Evolutionary conservation across 92 coral and sea anemone species (phyloP).

Genomic region (Bergia puertoricense): DNA sequence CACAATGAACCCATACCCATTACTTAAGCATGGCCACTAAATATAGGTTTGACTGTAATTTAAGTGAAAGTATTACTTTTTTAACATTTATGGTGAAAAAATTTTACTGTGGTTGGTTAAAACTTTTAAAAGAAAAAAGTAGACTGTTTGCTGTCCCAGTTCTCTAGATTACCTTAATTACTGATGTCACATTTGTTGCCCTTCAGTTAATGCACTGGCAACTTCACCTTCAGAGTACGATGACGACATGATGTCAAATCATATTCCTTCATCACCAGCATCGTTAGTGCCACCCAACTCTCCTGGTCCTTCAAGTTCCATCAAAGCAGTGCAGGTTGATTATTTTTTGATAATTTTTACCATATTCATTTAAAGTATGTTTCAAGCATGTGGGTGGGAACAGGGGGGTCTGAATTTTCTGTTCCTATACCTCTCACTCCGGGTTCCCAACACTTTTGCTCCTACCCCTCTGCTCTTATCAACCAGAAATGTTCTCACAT

Average conservation of each 20-base stretch:
- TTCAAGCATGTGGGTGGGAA: too few species aligned
- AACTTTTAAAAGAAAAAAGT: neutral
- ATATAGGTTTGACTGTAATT: too few species aligned
- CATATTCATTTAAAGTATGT: too few species aligned
- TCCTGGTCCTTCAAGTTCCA: conserved; percentile 56
- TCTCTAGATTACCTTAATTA: neutral
- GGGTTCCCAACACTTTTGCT: neutral
- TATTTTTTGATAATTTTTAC: neutral
- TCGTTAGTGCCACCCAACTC: conserved; percentile 70
- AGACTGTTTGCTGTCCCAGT: neutral
- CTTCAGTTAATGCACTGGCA: conserved; percentile 72
- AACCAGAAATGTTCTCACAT: neutral
- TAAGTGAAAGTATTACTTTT: too few species aligned
- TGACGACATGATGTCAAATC: conserved; percentile 65
- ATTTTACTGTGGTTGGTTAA: too few species aligned
- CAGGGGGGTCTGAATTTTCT: neutral
- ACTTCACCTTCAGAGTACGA: conserved; percentile 81
- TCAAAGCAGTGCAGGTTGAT: conserved; percentile 35
- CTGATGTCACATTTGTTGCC: conserved; percentile 9
- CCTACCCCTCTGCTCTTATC: neutral
- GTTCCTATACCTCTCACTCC: neutral
- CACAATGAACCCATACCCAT: too few species aligned
- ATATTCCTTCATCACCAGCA: conserved; percentile 70
- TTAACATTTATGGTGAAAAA: too few species aligned
- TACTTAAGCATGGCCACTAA: too few species aligned